Base-by-base conservation (phyloP, 2,888 invertebrate species). In the Sesamia inferens region DNA sequence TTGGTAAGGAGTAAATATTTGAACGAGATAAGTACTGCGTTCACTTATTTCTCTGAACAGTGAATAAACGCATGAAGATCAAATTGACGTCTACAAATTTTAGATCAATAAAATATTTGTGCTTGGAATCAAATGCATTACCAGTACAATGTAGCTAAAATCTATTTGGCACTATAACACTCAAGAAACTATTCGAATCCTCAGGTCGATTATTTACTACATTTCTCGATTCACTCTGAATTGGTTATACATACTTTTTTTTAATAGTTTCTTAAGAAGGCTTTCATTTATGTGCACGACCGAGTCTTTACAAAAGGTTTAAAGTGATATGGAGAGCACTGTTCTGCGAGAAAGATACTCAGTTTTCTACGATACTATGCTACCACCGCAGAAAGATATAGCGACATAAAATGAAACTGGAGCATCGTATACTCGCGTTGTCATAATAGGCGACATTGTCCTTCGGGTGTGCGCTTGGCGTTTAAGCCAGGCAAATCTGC, bases 251-350 rank as follows among this genome's bases (percentile, higher is more conserved):
- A 74, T 59, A 68, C 59, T 68, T 62, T 55, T 54, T 54, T 72
- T 67, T 64, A 64, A 74, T 68, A 77, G 79, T 64, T 73, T 71
- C 70, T 68, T 65, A 11, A 47, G 62, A 68, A 59, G 24, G 66
- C 76, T 76, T 76, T 81, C 72, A 72, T 81, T 83, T 65, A 68
- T 47, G 70, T 72, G 57, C 51, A 62, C 55, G 39, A 39, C 39
- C 39, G 19, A 76, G 59, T 74, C 76, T 74, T 73, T 82, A 74
- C 76, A 67, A 76, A 74, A 66, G 65, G 54, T 71, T 68, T 77
- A 71, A 80, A 85, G 85, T 80, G 71, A 73, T 79, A 82, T 82
- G 69, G 74, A 71, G 68, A 76, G 74, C 76, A 75, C 81, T 83
- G 83, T 87, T 80, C 72, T 47, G 68, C 54, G 64, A 78, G 59